Evolutionary conservation across 53 echinoderm and acorn worm species (phyloP), one percentile per base, ranked within the genome.

Genomic region (Mesocentrotus franciscanus): DNA sequence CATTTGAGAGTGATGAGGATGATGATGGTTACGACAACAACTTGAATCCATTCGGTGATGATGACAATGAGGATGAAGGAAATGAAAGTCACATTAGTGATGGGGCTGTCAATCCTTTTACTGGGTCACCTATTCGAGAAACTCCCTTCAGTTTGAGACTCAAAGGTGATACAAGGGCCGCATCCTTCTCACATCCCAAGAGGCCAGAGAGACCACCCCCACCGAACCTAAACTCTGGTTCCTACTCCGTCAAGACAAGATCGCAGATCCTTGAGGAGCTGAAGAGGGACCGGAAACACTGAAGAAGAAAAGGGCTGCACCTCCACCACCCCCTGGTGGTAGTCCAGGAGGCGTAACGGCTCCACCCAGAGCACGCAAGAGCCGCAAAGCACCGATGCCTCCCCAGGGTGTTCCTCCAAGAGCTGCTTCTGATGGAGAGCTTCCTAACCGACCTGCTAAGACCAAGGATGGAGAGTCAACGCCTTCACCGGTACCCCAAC

Each of bases 1-100:
- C 98, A 20, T 98, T 98, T 95, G 95, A 87, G 9, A 91, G 64
- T 58, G 94, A 96, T 85, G 96, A 96, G 26, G 98, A 96, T 34
- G 95, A 96, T 5, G 97, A 96, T 7, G 94, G 61, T 26, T 97
- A 97, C 58, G 97, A 98, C 68, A 92, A 97, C 9, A 95, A 91
- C 93, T 90, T 97, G 81, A 98, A 98, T 95, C 98, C 98, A 18
- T 98, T 98, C n/a, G 97, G 97, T 27, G 96, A 96, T 89, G 98
- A 97, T 30, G 96, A 97, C 32, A 90, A 96, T 42, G 89, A 71
- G 22, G 96, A 95, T 57, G 97, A 96, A 35, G 98, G 96, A 10
- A 92, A 97, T 78, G 97, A 96, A 39, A 85, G 59, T 11, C 71
- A 24, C 27, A 66, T 92, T 13, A 95, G 83, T 4, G 95, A 96